Evolutionary conservation across 2,888 invertebrate genomes (phyloP).

Genomic region (Tenthredo scrophulariae): DNA sequence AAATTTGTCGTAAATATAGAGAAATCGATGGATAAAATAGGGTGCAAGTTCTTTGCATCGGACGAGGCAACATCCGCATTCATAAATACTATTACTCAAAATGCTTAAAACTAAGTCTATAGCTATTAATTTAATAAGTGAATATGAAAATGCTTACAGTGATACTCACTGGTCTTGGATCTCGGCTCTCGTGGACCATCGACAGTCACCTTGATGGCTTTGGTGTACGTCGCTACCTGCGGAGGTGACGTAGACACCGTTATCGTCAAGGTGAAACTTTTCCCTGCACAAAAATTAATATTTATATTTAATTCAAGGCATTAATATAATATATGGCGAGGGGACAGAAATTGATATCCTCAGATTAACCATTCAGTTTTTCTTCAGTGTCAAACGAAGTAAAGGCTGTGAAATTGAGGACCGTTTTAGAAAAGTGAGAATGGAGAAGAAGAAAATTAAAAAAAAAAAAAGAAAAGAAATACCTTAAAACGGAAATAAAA

Average conservation of each 20-base stretch:
- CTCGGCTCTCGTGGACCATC: conserved; percentile 98
- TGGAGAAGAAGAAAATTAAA: conserved; percentile 46
- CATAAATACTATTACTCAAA: not conserved
- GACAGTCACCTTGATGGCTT: conserved; percentile 98
- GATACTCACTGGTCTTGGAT: conserved; percentile 93
- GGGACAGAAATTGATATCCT: not conserved
- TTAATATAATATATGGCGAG: not conserved
- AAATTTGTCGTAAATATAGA: not conserved
- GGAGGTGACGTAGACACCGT: conserved; percentile 96
- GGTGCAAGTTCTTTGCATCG: not conserved
- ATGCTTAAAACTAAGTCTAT: not conserved
- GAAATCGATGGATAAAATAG: not conserved
- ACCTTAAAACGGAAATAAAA: conserved; percentile 63
- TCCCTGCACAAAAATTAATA: conserved; percentile 85
- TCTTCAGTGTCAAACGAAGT: not conserved
- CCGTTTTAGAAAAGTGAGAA: conserved; percentile 38
- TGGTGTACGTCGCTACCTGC: conserved; percentile 97
- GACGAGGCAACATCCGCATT: not conserved
- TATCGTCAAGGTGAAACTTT: conserved; percentile 98
- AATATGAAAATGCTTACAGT: conserved; percentile 77
- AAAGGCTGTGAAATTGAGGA: not conserved
- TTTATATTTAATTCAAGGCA: not conserved
- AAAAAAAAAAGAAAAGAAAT: conserved; percentile 58
- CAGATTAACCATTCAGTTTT: not conserved
- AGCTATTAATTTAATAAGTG: conserved; percentile 59